These are phyloP conservation scores for Drosophila eohydei DNA, from an alignment of 2,888 invertebrate species.

Conservation along the genomic window DNA sequence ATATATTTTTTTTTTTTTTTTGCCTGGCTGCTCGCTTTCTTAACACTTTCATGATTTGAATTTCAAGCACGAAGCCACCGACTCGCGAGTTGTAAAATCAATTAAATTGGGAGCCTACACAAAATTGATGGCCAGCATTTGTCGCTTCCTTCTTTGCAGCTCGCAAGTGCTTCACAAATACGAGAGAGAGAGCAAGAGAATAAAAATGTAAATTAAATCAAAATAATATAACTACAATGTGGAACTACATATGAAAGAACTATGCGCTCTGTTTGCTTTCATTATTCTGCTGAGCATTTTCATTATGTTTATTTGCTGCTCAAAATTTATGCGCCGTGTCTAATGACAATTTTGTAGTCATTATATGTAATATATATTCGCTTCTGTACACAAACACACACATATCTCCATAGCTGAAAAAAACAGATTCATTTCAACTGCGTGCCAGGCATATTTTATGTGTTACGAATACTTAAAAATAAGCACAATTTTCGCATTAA, in stretches of 20 bases:
- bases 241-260: constrained; percentile 18
- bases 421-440: background rate
- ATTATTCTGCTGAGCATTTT: constrained; percentile 18
- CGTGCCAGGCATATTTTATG: constrained; percentile 4
- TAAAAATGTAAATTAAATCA: constrained; percentile 32
- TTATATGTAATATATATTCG: constrained; percentile 63
- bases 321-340: constrained; percentile 69
- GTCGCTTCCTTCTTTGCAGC: constrained; percentile 31
- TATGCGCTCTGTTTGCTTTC: constrained; percentile 62
- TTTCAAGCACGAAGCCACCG: constrained; percentile 44
- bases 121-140: constrained; percentile 42
- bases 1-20: constrained; percentile 18
- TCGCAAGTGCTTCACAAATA: constrained; percentile 47
- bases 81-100: constrained; percentile 61
- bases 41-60: constrained; percentile 78
- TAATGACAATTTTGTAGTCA: constrained; percentile 74
- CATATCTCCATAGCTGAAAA: background rate
- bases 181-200: background rate
- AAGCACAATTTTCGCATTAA: constrained; percentile 9
- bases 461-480: constrained; percentile 6
- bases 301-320: constrained; percentile 22
- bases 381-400: background rate
- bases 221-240: constrained; percentile 21
- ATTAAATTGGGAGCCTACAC: constrained; percentile 63
- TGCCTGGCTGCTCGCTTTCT: constrained; percentile 56